These are phyloP conservation scores for Pollenia amentaria DNA, from an alignment of 2,888 invertebrate genomes.

Conservation along the genomic window DNA sequence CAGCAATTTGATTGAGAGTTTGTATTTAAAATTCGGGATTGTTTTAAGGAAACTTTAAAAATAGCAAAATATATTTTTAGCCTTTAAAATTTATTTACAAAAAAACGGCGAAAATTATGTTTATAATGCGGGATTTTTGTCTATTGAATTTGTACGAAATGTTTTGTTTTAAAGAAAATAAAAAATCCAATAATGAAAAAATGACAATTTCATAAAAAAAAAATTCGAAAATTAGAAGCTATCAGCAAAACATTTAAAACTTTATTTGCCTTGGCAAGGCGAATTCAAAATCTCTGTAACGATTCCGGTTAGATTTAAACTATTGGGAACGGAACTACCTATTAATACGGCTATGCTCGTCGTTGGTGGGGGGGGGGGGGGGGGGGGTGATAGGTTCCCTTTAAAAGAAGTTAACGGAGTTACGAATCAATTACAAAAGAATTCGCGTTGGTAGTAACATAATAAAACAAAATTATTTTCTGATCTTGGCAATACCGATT, in stretches of 20 bases:
- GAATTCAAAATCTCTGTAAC: too few relatives aligned
- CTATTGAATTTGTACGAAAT: slow-evolving; percentile 30
- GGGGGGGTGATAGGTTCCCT: too few relatives aligned
- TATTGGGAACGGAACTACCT: too few relatives aligned
- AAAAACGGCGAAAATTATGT: slow-evolving; percentile 22
- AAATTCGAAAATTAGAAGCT: not conserved
- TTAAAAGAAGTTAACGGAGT: too few relatives aligned
- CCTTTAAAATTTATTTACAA: not conserved
- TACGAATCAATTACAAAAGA: too few relatives aligned
- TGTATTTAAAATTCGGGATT: slow-evolving; percentile 33
- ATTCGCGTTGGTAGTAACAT: too few relatives aligned
- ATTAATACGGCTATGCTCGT: too few relatives aligned
- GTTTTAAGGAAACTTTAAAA: not conserved
- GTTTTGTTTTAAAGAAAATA: not conserved
- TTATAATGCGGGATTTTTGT: not conserved
- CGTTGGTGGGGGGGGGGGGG: too few relatives aligned
- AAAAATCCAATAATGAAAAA: not conserved
- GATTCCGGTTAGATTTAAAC: too few relatives aligned
- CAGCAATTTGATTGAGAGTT: not conserved
- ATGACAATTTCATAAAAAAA: not conserved
- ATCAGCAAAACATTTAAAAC: slow-evolving; percentile 16
- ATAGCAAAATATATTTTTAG: not conserved
- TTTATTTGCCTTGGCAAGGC: too few relatives aligned
- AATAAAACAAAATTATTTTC: too few relatives aligned
- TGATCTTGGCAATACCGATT: too few relatives aligned